Conservation (phyloP, 92 coral and sea anemone genomes). For the Epizoanthus ramosus region DNA sequence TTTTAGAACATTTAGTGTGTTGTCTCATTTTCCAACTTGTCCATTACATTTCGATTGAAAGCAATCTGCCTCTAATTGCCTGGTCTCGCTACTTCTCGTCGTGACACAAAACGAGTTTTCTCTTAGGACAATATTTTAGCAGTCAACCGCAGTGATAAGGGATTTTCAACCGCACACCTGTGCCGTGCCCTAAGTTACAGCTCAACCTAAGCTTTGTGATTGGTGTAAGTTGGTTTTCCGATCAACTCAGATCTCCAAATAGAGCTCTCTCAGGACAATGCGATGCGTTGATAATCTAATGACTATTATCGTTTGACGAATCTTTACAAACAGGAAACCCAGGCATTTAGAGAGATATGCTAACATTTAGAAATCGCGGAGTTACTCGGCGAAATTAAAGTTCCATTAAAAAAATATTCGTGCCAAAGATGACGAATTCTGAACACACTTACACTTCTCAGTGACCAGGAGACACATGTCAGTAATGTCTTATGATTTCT, state of each 20-base stretch:
- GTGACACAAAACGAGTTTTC: conserved; percentile 24
- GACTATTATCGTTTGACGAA: conserved; percentile 66
- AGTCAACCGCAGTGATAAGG: conserved; percentile 55
- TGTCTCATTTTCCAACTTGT: conserved; percentile 52
- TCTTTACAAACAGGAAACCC: conserved; percentile 86
- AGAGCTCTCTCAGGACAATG: conserved; percentile 84
- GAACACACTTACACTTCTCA: conserved; percentile 69
- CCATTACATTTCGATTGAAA: conserved; percentile 46
- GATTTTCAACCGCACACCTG: conserved; percentile 53
- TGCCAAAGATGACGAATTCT: conserved; percentile 52
- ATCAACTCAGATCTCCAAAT: conserved; percentile 70
- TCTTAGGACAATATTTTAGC: conserved; percentile 38
- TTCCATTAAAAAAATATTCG: conserved; percentile 77
- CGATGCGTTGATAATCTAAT: conserved; percentile 71
- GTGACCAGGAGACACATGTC: conserved; percentile 70
- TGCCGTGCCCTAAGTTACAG: conserved; percentile 22
- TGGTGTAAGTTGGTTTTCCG: conserved; percentile 75
- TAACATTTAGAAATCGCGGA: conserved; percentile 69
- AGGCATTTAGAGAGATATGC: conserved; percentile 78
- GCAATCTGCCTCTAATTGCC: conserved; percentile 53
- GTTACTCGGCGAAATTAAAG: conserved; percentile 76
- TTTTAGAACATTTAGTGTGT: conserved; percentile 88
- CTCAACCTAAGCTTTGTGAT: conserved; percentile 56
- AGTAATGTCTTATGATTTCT: conserved; percentile 51
- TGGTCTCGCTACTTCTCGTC: conserved; percentile 13